Percentiles rank a stretch among this genome's conserved stretches.
Conservation (phyloP, 2,888 invertebrate genomes). For the Caenorhabditis drosophilae region DNA sequence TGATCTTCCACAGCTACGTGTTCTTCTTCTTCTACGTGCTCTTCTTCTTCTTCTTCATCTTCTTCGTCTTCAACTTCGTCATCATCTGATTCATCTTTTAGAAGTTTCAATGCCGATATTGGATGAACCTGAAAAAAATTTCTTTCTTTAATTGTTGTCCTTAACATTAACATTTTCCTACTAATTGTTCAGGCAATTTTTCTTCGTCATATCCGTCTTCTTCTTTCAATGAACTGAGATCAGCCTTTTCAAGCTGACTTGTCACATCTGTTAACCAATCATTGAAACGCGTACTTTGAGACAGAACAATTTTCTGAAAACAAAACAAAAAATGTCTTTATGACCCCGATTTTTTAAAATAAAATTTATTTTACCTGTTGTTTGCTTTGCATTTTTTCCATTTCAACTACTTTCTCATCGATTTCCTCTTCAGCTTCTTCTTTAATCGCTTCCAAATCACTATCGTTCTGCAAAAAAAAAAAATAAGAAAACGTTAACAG, state of each 20-base stretch:
- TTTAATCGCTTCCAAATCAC: slow-evolving; percentile 16
- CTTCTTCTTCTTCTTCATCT: slow-evolving; percentile 2
- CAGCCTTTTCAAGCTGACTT: slow-evolving; percentile 46
- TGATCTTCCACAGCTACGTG: slow-evolving; percentile 27
- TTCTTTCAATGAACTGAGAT: slow-evolving; percentile 10
- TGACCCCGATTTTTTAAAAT: slow-evolving; percentile 5
- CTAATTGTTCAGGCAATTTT: slow-evolving; percentile 21
- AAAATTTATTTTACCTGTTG: slow-evolving; percentile 22
- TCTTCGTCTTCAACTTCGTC: too few relatives aligned
- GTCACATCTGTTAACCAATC: slow-evolving; percentile 60
- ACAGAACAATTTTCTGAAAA: slow-evolving; percentile 41
- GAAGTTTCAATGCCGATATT: slow-evolving; percentile 12
- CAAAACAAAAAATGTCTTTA: slow-evolving; percentile 10
- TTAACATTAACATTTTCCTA: slow-evolving; percentile 1
- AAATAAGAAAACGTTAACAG: too few relatives aligned
- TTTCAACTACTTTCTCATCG: slow-evolving; percentile 24
- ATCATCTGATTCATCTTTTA: slow-evolving; percentile 27
- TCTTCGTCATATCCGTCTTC: slow-evolving; percentile 38
- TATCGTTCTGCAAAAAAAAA: not conserved
- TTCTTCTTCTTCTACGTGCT: slow-evolving; percentile 17
- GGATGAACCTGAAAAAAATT: too few relatives aligned
- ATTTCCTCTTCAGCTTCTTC: slow-evolving; percentile 31
- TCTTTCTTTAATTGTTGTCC: too few relatives aligned
- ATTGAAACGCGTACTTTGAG: slow-evolving; percentile 56
- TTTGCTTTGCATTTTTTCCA: slow-evolving; percentile 26